These are phyloP conservation scores for Acrocephalus kingi DNA, from an alignment of 2,113 vertebrate species.

Conservation along the genomic window DNA sequence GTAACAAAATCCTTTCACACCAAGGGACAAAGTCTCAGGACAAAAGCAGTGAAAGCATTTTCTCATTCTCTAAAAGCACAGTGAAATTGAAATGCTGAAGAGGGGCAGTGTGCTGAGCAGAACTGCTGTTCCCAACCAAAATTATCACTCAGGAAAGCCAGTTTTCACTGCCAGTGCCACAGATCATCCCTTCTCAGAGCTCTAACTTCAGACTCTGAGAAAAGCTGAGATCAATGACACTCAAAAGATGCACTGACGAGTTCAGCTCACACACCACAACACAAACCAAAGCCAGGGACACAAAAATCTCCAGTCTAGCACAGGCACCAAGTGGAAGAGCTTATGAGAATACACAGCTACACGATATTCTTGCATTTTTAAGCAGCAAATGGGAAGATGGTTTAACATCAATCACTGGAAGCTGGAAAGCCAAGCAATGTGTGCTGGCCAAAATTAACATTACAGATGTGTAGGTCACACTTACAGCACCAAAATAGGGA, in stretches of 20 bases:
- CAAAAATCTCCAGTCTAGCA: not conserved
- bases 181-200: not conserved
- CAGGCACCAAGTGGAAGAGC: not conserved
- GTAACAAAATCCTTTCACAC: slow-evolving; percentile 1
- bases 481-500: slow-evolving; percentile 97
- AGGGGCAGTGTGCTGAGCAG: not conserved
- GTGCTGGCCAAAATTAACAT: not conserved
- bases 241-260: not conserved
- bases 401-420: not conserved
- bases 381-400: not conserved
- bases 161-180: not conserved
- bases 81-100: not conserved
- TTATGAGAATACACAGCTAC: not conserved
- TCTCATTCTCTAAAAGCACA: not conserved
- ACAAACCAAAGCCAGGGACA: not conserved
- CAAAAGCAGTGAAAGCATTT: slow-evolving; percentile 7
- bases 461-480: slow-evolving; percentile 43
- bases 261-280: not conserved
- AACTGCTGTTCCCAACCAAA: not conserved
- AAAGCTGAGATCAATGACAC: not conserved
- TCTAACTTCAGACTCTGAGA: not conserved
- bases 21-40: not conserved
- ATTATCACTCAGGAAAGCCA: not conserved
- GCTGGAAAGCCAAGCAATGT: not conserved
- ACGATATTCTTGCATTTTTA: not conserved